Evolutionary conservation across 2,113 vertebrate species (phyloP).

Genomic region (Callipepla californica): DNA sequence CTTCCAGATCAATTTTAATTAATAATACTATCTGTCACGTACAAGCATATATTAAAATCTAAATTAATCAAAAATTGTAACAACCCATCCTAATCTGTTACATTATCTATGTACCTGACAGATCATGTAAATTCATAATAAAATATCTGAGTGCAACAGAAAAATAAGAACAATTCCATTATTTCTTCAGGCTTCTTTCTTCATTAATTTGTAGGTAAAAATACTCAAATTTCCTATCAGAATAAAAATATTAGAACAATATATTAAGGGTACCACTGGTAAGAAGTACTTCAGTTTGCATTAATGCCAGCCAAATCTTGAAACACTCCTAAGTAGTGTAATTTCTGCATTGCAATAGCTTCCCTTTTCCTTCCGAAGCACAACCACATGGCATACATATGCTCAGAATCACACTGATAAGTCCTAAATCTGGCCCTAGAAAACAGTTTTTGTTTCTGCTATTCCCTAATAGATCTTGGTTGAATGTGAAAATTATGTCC

Average conservation of each 20-base stretch:
- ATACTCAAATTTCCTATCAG: background rate
- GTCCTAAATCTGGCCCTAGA: background rate
- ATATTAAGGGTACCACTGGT: background rate
- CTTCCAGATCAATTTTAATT: background rate
- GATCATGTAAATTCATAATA: background rate
- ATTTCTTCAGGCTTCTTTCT: background rate
- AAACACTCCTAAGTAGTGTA: background rate
- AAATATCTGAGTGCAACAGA: background rate
- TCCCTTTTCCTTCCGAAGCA: background rate
- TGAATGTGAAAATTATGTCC: background rate
- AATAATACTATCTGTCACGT: background rate
- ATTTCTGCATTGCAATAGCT: background rate
- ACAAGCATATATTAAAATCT: background rate
- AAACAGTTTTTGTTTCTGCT: background rate
- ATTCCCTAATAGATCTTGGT: accelerated
- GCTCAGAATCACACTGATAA: background rate
- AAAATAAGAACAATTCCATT: background rate
- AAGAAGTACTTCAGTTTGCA: background rate
- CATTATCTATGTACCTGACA: background rate
- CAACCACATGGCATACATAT: accelerated
- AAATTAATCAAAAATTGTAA: background rate
- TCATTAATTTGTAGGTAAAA: background rate
- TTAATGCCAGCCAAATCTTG: background rate
- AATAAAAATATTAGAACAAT: background rate
- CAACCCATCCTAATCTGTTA: background rate